Conservation (phyloP, 2,113 vertebrate species). For the Apistogramma diplotaenia region DNA sequence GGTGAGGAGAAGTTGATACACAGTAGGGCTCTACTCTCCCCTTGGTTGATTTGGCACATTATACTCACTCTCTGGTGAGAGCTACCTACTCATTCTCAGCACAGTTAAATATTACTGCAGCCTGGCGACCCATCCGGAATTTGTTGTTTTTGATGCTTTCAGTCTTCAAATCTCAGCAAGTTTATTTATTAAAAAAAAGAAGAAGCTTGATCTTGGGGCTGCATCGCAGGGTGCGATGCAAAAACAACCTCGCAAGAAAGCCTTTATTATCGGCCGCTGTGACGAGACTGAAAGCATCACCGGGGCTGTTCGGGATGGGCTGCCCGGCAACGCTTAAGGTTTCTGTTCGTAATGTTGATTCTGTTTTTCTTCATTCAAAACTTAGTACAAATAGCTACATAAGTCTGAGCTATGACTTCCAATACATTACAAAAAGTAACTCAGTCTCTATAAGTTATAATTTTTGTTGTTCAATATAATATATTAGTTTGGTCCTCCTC, state of each 20-base stretch:
- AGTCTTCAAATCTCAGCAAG: neutral
- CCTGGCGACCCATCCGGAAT: constrained; percentile 54
- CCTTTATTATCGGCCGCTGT: neutral
- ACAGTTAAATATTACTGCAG: constrained; percentile 51
- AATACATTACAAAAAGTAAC: constrained; percentile 71
- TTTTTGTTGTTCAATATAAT: constrained; percentile 51
- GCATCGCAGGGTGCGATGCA: neutral
- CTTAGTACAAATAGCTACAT: constrained; percentile 74
- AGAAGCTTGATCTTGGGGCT: neutral
- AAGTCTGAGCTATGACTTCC: constrained; percentile 66
- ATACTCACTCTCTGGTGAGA: constrained; percentile 54
- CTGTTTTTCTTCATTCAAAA: constrained; percentile 58
- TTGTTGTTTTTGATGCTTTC: constrained; percentile 1
- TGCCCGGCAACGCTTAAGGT: constrained; percentile 53
- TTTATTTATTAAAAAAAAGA: neutral
- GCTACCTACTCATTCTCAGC: constrained; percentile 61
- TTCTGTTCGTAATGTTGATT: constrained; percentile 42
- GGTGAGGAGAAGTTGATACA: constrained; percentile 60
- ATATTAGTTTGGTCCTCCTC: constrained; percentile 68
- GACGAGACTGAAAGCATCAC: constrained; percentile 25
- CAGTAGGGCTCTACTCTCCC: constrained; percentile 54
- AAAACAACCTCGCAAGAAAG: neutral
- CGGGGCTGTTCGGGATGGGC: constrained; percentile 40
- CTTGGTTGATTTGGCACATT: constrained; percentile 70
- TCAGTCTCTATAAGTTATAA: constrained; percentile 54